Base-by-base conservation (phyloP, 2,797 vertebrate genomes). In the Pteropus rufus region DNA sequence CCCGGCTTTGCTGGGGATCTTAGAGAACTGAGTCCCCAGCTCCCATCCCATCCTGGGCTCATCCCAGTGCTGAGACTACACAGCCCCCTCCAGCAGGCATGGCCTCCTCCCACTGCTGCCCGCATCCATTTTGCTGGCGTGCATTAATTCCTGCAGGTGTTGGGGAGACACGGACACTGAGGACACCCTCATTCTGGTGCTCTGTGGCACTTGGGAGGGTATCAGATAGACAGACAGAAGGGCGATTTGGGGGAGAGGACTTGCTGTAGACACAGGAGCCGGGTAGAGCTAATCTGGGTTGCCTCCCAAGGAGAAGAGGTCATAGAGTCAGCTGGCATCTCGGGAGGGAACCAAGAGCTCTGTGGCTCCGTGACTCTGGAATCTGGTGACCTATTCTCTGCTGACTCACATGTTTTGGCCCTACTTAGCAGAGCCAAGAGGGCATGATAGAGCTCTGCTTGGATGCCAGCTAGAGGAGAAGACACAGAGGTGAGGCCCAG, bases 331-430 rank as follows among this genome's bases (percentile, higher is more conserved):
- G 11, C 46, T 67, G 41, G 41, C 15, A 1, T 76, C n/a, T 44
- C 0, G 58, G 62, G 69, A 91, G 72, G 62, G 52, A 94, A 54
- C 36, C 49, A 29, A 29, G 31, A 73, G 44, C 31, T 77, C 26
- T 58, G 12, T 36, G 80, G 29, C 67, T 39, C 52, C 0, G 0
- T 58, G 73, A 77, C 86, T 89, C 34, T 62, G 52, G 19, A 24
- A 36, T 87, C 70, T 72, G 92, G 46, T 93, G 84, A 72, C 62
- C 36, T 6, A 3, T 69, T 70, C 46, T 81, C 62, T 91, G 84
- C 91, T 93, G 91, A 94, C 54, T 96, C 93, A 83, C 31, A 11
- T 1, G 1, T 73, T 82, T 91, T 29, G 92, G 69, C 49, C 34
- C 41, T 21, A 56, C 24, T 52, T 56, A n/a, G 62, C 76, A n/a